Percentiles rank a stretch among this genome's conserved stretches.
Conservation (phyloP, 2,113 vertebrate species). For the Himantopus leucocephalus region DNA sequence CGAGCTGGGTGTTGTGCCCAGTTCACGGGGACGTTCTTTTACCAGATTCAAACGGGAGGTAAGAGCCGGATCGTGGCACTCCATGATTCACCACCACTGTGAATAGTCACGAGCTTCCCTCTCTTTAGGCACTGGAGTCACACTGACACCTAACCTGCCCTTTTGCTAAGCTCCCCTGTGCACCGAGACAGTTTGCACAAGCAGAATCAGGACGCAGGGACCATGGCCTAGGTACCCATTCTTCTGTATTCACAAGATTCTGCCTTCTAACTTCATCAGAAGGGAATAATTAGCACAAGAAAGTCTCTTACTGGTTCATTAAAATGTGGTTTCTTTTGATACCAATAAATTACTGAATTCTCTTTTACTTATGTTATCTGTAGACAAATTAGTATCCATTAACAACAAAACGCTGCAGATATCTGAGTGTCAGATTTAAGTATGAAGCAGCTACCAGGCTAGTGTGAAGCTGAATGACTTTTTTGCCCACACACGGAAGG, state of each 20-base stretch:
- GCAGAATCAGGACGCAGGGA: background rate
- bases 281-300: slow-evolving; percentile 6
- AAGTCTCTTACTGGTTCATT: background rate
- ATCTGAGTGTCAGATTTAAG: background rate
- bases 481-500: background rate
- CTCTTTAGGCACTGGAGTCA: background rate
- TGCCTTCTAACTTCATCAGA: background rate
- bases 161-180: background rate
- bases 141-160: background rate
- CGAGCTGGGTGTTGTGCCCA: background rate
- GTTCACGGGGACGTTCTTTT: background rate
- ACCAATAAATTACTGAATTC: background rate
- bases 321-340: slow-evolving; percentile 25
- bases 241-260: background rate
- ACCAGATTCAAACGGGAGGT: background rate
- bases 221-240: background rate
- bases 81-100: background rate
- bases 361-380: background rate
- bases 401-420: background rate
- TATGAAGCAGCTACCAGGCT: background rate
- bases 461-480: background rate
- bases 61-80: background rate
- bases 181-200: background rate
- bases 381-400: background rate
- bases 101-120: background rate